A percentile compares a stretch with the other conserved stretches of the same genome.
These are phyloP conservation scores for Ploceus nigricollis DNA, from an alignment of 2,113 vertebrate species.

Conservation along the genomic window DNA sequence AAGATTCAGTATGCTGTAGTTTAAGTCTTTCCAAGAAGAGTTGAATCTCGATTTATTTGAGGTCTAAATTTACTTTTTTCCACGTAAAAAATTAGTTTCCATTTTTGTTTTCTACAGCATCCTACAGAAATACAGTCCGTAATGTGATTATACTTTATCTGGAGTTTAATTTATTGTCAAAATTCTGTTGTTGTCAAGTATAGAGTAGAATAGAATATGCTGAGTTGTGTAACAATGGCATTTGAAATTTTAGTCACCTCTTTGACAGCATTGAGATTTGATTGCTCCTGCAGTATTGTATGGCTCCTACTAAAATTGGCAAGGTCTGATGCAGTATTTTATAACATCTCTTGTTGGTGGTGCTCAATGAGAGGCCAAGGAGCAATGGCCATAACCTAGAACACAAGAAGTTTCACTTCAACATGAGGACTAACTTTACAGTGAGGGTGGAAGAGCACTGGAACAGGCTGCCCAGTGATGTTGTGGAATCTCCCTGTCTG, in stretches of 20 bases:
- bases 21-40: not conserved
- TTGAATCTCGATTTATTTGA: not conserved
- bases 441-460: not conserved
- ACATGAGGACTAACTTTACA: not conserved
- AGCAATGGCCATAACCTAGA: not conserved
- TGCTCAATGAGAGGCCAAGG: not conserved
- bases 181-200: not conserved
- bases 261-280: not conserved
- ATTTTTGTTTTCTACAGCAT: not conserved
- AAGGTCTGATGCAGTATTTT: not conserved
- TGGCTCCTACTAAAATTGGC: not conserved
- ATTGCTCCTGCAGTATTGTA: not conserved
- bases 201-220: not conserved
- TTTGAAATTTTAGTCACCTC: not conserved
- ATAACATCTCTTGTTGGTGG: not conserved
- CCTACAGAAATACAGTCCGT: not conserved
- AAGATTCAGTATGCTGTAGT: not conserved
- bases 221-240: not conserved
- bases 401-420: not conserved
- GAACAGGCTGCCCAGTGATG: not conserved
- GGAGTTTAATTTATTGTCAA: not conserved
- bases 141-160: not conserved
- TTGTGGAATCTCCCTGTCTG: not conserved
- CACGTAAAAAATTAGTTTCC: not conserved
- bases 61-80: not conserved